Evolutionary conservation across 1,140 invertebrate species (phyloP).

Genomic region (Brachionus asplanchnoidis): DNA sequence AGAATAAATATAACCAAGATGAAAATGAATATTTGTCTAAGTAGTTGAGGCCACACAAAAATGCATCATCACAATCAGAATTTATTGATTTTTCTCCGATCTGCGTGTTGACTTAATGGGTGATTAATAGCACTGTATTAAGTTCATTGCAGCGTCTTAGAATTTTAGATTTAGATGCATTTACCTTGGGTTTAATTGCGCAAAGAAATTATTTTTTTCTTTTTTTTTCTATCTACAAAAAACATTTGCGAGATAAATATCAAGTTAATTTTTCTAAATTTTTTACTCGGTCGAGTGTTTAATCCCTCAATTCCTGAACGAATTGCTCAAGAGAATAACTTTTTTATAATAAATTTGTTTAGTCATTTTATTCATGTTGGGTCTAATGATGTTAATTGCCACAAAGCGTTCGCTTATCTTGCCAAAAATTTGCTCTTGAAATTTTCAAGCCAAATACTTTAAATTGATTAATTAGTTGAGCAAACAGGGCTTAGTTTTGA

Average conservation of each 20-base stretch:
- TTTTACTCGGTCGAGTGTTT: neutral
- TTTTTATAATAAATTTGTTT: neutral
- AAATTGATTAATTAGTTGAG: slow-evolving; percentile 17
- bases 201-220: neutral
- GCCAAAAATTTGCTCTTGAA: neutral
- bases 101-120: neutral
- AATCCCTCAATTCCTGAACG: neutral
- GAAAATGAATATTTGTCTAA: neutral
- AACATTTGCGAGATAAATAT: neutral
- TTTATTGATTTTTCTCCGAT: neutral
- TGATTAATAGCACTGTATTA: neutral
- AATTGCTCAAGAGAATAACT: neutral
- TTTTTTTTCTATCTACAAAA: neutral
- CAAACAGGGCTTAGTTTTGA: neutral
- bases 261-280: neutral
- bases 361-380: neutral
- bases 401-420: neutral
- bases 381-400: neutral
- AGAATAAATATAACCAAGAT: slow-evolving; percentile 20
- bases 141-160: neutral
- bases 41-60: neutral
- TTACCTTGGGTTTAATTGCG: neutral
- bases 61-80: neutral
- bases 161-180: neutral
- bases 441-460: neutral